These are phyloP conservation scores for Sipha maydis DNA, from an alignment of 2,888 invertebrate species.

Conservation along the genomic window DNA sequence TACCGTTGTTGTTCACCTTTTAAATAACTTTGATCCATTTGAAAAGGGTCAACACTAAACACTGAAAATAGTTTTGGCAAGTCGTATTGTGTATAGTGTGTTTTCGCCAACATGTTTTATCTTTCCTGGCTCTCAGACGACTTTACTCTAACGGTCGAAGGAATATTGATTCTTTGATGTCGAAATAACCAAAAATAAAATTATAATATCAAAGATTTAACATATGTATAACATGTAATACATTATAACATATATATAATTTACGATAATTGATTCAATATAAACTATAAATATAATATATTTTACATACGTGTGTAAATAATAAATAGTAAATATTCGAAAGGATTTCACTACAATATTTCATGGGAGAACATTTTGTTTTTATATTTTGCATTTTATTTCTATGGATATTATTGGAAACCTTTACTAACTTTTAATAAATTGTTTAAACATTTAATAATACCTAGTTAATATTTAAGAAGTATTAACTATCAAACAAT, in stretches of 20 bases:
- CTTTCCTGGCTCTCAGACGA: background rate
- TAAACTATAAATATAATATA: too few relatives aligned
- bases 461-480: too few relatives aligned
- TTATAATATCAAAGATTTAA: background rate
- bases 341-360: too few relatives aligned
- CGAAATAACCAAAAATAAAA: constrained; percentile 2
- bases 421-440: too few relatives aligned
- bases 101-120: constrained; percentile 46
- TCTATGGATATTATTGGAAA: too few relatives aligned
- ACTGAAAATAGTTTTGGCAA: constrained; percentile 61
- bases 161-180: background rate
- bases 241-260: background rate
- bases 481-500: too few relatives aligned
- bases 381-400: too few relatives aligned
- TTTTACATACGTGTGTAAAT: too few relatives aligned
- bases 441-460: too few relatives aligned
- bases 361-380: too few relatives aligned
- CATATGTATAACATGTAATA: background rate
- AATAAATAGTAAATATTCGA: too few relatives aligned
- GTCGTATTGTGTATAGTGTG: constrained; percentile 15
- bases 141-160: background rate
- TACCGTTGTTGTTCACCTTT: constrained; percentile 43
- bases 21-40: constrained; percentile 6
- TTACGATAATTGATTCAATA: background rate
- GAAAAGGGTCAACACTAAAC: constrained; percentile 47